Percentiles rank a stretch among this genome's conserved stretches.
Evolutionary conservation across 2,797 vertebrate species (phyloP).

Genomic region (Eleutherodactylus coqui): DNA sequence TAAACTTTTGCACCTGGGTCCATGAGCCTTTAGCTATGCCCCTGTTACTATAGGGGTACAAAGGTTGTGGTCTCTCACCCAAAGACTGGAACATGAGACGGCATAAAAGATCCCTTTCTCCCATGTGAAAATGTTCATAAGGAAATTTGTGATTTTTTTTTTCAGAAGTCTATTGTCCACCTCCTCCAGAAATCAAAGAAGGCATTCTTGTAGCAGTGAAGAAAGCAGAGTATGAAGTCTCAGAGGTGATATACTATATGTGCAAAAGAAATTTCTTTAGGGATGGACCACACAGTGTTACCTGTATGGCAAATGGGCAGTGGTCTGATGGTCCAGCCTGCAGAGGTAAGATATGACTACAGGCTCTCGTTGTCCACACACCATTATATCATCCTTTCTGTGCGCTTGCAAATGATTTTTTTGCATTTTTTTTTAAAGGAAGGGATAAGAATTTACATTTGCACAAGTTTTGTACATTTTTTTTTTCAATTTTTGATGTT

Average conservation of each 20-base stretch:
- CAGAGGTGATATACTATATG: conserved; percentile 82
- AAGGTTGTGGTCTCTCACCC: background rate
- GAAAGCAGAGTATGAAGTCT: conserved; percentile 79
- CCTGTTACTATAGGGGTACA: background rate
- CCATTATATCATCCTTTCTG: no score
- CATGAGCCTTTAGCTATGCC: no score
- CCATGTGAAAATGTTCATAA: background rate
- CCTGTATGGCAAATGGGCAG: conserved; percentile 77
- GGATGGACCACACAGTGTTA: conserved; percentile 81
- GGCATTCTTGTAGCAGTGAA: conserved; percentile 84
- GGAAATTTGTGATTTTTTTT: background rate
- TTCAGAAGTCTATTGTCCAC: conserved; percentile 78
- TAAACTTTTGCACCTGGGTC: no score
- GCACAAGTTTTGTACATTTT: no score
- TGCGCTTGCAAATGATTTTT: no score
- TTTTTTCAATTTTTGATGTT: no score
- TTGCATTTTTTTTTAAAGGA: no score
- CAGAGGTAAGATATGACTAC: conserved; percentile 73
- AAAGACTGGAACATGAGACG: background rate
- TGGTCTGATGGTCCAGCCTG: conserved; percentile 81
- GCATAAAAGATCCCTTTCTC: background rate
- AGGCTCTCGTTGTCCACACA: no score
- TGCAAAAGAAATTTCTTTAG: conserved; percentile 82
- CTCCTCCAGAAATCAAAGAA: conserved; percentile 75
- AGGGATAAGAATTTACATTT: no score